Evolutionary conservation across 2,113 vertebrate genomes (phyloP).

Genomic region (Phalacrocorax aristotelis): DNA sequence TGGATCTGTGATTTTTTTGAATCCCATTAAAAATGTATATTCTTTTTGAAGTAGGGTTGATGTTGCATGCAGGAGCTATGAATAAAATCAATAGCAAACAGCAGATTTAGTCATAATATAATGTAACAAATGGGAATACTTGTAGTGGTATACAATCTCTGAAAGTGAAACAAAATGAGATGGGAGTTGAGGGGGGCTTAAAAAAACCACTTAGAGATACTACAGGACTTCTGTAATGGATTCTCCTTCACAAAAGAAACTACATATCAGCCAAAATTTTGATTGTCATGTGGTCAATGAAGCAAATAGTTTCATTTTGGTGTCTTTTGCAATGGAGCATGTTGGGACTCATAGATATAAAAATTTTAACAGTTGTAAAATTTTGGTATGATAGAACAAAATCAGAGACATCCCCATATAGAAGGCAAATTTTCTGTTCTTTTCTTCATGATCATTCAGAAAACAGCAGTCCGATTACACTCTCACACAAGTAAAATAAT

Average conservation of each 20-base stretch:
- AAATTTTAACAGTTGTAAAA: background rate
- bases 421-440: background rate
- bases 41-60: slow-evolving; percentile 11
- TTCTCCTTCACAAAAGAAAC: background rate
- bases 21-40: slow-evolving; percentile 33
- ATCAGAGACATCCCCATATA: background rate
- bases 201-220: background rate
- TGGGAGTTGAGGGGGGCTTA: background rate
- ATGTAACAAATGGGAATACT: background rate
- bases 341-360: background rate
- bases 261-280: background rate
- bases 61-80: slow-evolving; percentile 3
- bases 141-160: background rate
- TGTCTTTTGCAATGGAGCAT: background rate
- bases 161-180: slow-evolving; percentile 21
- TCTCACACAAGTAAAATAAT: background rate
- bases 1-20: background rate
- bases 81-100: slow-evolving; percentile 61
- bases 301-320: background rate
- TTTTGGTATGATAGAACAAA: background rate
- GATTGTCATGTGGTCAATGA: background rate
- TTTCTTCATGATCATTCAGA: background rate
- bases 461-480: background rate
- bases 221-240: background rate
- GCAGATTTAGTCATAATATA: background rate